These are phyloP conservation scores for Pocillopora meandrina DNA, from an alignment of 92 coral and sea anemone genomes.

Conservation along the genomic window DNA sequence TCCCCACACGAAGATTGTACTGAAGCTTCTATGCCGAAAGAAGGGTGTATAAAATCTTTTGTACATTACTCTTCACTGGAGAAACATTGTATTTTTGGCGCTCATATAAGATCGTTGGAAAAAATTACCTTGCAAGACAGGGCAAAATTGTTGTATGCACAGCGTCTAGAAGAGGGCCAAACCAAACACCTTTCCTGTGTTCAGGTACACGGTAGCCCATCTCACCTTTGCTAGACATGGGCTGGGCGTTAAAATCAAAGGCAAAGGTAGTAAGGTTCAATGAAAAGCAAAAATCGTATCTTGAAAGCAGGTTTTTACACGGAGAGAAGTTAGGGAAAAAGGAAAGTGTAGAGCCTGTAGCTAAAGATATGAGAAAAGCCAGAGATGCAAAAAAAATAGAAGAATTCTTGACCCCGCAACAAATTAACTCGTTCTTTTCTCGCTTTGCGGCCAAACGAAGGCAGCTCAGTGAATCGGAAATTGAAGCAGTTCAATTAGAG, in stretches of 20 bases:
- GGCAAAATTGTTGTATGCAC: constrained; percentile 47
- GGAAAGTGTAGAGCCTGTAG: not conserved
- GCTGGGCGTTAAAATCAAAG: constrained; percentile 1
- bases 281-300: not conserved
- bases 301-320: not conserved
- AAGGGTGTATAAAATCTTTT: constrained; percentile 46
- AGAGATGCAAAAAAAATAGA: too few relatives aligned
- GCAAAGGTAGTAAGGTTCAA: not conserved
- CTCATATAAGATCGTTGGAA: constrained; percentile 40
- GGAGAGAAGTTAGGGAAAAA: constrained; percentile 1
- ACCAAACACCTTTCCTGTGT: not conserved
- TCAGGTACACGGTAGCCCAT: not conserved
- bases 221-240: not conserved
- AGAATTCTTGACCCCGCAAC: too few relatives aligned
- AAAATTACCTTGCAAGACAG: constrained; percentile 54
- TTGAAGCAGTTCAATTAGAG: too few relatives aligned
- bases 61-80: constrained; percentile 45
- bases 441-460: too few relatives aligned
- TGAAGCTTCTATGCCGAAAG: constrained; percentile 28
- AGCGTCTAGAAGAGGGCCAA: constrained; percentile 50
- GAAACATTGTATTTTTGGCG: constrained; percentile 44
- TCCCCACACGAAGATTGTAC: not conserved
- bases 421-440: too few relatives aligned
- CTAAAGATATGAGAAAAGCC: constrained; percentile 7
- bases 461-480: too few relatives aligned